Conservation (phyloP, 2,888 invertebrate genomes). For the Eupithecia abbreviata region DNA sequence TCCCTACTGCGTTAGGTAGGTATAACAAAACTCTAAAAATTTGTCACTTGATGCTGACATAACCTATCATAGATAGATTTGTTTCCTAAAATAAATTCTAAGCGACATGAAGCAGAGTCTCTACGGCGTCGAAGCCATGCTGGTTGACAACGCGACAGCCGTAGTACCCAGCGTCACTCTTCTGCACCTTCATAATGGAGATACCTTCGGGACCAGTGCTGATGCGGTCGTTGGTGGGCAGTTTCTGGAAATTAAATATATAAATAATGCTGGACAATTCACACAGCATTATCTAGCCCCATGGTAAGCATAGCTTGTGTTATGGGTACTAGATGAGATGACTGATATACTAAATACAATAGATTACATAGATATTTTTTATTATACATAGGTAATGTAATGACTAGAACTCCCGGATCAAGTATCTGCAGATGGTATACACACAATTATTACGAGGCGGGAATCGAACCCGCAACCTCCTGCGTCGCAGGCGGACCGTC, state of each 20-base stretch:
- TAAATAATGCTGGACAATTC: too few relatives aligned
- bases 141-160: slow-evolving; percentile 56
- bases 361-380: too few relatives aligned
- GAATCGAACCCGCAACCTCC: too few relatives aligned
- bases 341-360: too few relatives aligned
- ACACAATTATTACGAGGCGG: too few relatives aligned
- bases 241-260: slow-evolving; percentile 36
- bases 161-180: slow-evolving; percentile 66
- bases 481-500: too few relatives aligned
- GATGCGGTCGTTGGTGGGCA: slow-evolving; percentile 47
- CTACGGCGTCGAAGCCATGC: slow-evolving; percentile 17
- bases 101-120: slow-evolving; percentile 28
- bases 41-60: not conserved
- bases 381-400: too few relatives aligned
- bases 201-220: slow-evolving; percentile 52
- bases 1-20: not conserved
- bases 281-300: too few relatives aligned
- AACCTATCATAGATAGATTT: not conserved
- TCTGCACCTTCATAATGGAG: slow-evolving; percentile 58
- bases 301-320: too few relatives aligned
- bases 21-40: not conserved
- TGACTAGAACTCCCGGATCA: too few relatives aligned
- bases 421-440: too few relatives aligned
- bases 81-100: not conserved
- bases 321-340: too few relatives aligned